These are phyloP conservation scores for Cryptoprocta ferox DNA, from an alignment of 2,797 vertebrate genomes.

Conservation along the genomic window DNA sequence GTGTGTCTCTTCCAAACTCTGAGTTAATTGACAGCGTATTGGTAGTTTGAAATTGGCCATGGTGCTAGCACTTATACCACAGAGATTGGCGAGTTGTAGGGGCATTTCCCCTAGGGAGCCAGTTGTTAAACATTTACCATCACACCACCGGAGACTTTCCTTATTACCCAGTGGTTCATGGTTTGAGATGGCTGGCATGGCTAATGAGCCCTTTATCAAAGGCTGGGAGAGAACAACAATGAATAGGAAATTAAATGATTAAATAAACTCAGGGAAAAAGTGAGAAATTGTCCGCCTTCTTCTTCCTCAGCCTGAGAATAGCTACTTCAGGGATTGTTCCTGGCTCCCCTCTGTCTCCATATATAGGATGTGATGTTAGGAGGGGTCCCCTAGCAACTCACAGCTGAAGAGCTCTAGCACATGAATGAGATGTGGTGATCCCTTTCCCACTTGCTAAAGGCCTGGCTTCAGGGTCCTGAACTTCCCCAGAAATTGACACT, in stretches of 20 bases:
- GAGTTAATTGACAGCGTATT: not conserved
- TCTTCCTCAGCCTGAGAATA: not conserved
- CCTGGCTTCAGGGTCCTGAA: not conserved
- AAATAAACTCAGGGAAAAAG: not conserved
- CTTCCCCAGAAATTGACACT: not conserved
- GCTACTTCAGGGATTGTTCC: not conserved
- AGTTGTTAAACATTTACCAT: not conserved
- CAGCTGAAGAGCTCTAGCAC: not conserved
- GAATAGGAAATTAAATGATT: not conserved
- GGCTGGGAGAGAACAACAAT: not conserved
- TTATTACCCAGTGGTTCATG: not conserved
- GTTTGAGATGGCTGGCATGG: not conserved
- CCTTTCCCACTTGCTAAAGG: not conserved
- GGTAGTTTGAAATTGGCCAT: not conserved
- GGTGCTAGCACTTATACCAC: not conserved
- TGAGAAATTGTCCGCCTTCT: not conserved
- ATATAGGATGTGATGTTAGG: not conserved
- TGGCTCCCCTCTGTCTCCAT: not conserved
- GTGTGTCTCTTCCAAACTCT: not conserved
- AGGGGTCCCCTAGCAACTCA: not conserved
- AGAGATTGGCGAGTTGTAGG: not conserved
- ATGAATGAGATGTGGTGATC: not conserved
- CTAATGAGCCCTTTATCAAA: not conserved
- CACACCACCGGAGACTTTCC: not conserved
- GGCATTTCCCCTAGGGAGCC: not conserved